Evolutionary conservation across 2,113 vertebrate species (phyloP).

Genomic region (Puffinus mauretanicus): DNA sequence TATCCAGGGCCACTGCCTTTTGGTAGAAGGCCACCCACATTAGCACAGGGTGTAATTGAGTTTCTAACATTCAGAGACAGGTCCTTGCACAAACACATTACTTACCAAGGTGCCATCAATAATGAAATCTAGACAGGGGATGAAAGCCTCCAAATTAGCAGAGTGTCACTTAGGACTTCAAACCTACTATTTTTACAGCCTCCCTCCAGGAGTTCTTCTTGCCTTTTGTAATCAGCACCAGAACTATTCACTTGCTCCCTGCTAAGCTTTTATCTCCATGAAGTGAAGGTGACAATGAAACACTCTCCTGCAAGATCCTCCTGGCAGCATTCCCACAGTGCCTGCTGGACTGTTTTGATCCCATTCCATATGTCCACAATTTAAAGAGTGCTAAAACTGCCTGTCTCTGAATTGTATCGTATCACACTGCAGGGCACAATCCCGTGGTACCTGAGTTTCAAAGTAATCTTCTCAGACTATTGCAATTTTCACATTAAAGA

Average conservation of each 20-base stretch:
- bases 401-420: conserved; percentile 8
- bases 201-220: conserved; percentile 39
- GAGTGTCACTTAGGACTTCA: conserved; percentile 52
- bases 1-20: background rate
- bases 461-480: conserved; percentile 61
- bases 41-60: conserved; percentile 44
- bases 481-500: conserved; percentile 74
- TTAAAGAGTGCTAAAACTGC: conserved; percentile 43
- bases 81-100: conserved; percentile 35
- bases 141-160: conserved; percentile 66
- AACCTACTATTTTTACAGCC: conserved; percentile 62
- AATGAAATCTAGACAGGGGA: conserved; percentile 62
- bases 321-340: conserved; percentile 56
- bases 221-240: conserved; percentile 61
- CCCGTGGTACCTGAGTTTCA: conserved; percentile 30
- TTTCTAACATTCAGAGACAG: conserved; percentile 30
- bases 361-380: conserved; percentile 64
- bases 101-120: conserved; percentile 44
- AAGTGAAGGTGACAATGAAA: conserved; percentile 76
- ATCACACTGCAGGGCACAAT: conserved; percentile 36
- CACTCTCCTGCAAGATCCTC: conserved; percentile 43
- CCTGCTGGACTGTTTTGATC: conserved; percentile 62
- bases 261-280: conserved; percentile 65
- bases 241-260: conserved; percentile 51
- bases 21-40: background rate